These are phyloP conservation scores for Drosophila anomalata DNA, from an alignment of 2,888 invertebrate species.

Conservation along the genomic window DNA sequence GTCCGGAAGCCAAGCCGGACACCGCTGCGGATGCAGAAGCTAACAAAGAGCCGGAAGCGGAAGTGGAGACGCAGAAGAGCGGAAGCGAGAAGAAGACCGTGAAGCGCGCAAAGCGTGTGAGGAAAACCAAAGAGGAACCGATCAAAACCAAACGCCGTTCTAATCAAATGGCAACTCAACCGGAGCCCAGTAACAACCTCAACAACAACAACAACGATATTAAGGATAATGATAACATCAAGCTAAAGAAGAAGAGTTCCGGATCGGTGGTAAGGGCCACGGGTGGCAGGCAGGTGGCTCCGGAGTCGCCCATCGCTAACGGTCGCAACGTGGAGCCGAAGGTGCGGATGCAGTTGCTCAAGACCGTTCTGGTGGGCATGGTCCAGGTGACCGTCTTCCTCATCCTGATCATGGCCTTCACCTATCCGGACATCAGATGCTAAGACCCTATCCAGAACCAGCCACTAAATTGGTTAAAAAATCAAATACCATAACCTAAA, in stretches of 20 bases:
- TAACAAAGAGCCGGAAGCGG: background rate
- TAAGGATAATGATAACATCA: background rate
- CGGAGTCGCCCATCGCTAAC: conserved; percentile 5
- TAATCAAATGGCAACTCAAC: background rate
- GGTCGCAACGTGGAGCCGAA: conserved; percentile 29
- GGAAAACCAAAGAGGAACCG: background rate
- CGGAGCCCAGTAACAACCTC: background rate
- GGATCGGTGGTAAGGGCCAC: background rate
- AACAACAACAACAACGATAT: background rate
- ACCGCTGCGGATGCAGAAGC: background rate
- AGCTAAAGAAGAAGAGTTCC: background rate
- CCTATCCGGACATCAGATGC: conserved; percentile 73
- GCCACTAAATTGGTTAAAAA: background rate
- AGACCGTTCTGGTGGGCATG: conserved; percentile 70
- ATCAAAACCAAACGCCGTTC: background rate
- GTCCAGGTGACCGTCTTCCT: conserved; percentile 75
- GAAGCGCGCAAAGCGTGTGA: background rate
- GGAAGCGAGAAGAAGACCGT: background rate
- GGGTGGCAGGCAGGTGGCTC: background rate
- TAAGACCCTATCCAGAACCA: background rate
- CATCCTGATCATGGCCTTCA: conserved; percentile 76
- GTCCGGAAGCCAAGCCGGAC: background rate
- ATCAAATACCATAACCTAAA: background rate
- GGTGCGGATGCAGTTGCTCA: conserved; percentile 51
- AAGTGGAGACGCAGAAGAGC: background rate